Conservation (phyloP, 2,888 invertebrate species). For the Diplazon laetatorius region DNA sequence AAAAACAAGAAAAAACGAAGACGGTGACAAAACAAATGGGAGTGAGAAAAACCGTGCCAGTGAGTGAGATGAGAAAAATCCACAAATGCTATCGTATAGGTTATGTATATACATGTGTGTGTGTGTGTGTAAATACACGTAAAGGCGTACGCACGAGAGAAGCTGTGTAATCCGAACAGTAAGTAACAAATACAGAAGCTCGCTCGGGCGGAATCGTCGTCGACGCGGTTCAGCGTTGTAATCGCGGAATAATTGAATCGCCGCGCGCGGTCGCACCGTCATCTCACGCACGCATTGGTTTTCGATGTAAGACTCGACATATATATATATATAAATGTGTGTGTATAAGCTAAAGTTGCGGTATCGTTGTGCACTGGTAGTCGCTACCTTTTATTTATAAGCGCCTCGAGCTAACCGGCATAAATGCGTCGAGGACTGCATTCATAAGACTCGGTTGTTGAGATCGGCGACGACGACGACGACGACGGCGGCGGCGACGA, state of each 20-base stretch:
- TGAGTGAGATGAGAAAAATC: conserved; percentile 34
- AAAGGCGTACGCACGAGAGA: not conserved
- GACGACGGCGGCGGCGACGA: conserved; percentile 27
- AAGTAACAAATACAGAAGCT: conserved; percentile 40
- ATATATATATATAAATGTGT: not conserved
- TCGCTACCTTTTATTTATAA: conserved; percentile 78
- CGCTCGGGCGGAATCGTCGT: conserved; percentile 46
- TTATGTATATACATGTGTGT: conserved; percentile 18
- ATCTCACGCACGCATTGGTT: conserved; percentile 66
- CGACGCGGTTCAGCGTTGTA: conserved; percentile 72
- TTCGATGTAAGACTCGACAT: conserved; percentile 46
- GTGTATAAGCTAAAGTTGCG: not conserved
- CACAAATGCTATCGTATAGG: conserved; percentile 3
- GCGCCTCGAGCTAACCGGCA: conserved; percentile 76
- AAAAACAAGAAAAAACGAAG: conserved; percentile 54
- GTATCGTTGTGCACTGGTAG: conserved; percentile 28
- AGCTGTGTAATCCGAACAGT: not conserved
- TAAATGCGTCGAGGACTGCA: conserved; percentile 78
- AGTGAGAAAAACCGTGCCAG: conserved; percentile 22
- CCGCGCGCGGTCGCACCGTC: conserved; percentile 64
- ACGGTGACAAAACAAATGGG: conserved; percentile 18
- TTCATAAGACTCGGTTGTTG: conserved; percentile 74
- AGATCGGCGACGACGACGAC: conserved; percentile 31
- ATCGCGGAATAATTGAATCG: conserved; percentile 81
- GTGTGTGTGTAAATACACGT: too few relatives aligned